These are phyloP conservation scores for Didymodactylos carnosus DNA, from an alignment of 2,888 invertebrate genomes.

Conservation along the genomic window DNA sequence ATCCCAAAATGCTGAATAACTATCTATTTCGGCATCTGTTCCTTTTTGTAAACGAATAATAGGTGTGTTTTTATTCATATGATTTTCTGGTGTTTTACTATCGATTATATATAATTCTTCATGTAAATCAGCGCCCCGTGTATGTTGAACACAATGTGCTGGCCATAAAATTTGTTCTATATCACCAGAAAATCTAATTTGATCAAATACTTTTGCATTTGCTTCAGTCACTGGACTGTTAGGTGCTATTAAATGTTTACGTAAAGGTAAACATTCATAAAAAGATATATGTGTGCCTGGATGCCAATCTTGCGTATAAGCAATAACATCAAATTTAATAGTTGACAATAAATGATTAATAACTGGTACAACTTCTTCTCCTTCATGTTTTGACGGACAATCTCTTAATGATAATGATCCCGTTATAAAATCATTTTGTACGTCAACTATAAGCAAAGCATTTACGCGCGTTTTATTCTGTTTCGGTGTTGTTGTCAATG, in stretches of 20 bases:
- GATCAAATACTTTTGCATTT: constrained; percentile 40
- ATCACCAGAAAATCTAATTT: constrained; percentile 71
- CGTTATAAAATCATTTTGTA: constrained; percentile 82
- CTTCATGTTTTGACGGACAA: constrained; percentile 68
- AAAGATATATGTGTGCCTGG: constrained; percentile 85
- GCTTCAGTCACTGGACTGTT: background rate
- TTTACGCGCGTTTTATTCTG: background rate
- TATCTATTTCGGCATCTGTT: constrained; percentile 77
- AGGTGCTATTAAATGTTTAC: background rate
- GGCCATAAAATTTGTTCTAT: constrained; percentile 87
- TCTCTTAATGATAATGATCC: constrained; percentile 74
- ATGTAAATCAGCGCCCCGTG: constrained; percentile 82
- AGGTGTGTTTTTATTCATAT: background rate
- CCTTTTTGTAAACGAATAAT: constrained; percentile 41
- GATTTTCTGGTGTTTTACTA: background rate
- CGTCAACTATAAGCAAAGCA: constrained; percentile 70
- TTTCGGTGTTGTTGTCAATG: background rate
- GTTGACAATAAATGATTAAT: constrained; percentile 52
- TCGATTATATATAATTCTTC: constrained; percentile 48
- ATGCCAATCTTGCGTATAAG: constrained; percentile 93
- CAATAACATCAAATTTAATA: constrained; percentile 55
- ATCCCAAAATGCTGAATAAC: constrained; percentile 94
- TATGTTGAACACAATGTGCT: constrained; percentile 77
- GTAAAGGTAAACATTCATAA: constrained; percentile 57
- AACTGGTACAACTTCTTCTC: constrained; percentile 55